Base-by-base conservation (phyloP, 2,888 invertebrate species). In the Invenusta paracnida region DNA sequence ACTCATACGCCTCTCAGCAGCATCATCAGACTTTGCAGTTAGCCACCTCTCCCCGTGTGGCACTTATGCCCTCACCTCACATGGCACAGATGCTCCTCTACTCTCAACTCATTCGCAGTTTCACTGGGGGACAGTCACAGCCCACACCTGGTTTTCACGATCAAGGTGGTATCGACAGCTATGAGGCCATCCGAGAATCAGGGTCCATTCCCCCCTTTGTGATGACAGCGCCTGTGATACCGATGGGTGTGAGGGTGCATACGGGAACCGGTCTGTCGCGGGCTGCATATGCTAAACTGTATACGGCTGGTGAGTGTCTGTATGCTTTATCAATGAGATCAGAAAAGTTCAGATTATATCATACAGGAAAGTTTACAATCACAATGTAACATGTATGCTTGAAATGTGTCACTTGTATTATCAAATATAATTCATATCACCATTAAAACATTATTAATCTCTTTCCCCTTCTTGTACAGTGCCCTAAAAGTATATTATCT, bases 271-370 rank as follows among this genome's bases (percentile, higher is more conserved):
- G 90, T 1, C 87, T 92, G 81, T 91, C 91, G 0, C 88, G 91
- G 67, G 90, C 91, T 67, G 90, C 91, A 1, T 91, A 91, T 88
- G 91, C 91, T 67, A 88, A 90, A 31, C 89, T 92, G 25, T 89
- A 90, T 87, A 88, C 90, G 2, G 90, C 91, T 13, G 91, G 91
- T 0, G 13, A 83, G 84, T n/a, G 29, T 17, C 11, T n/a, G n/a
- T n/a, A n/a, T n/a, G n/a, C n/a, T n/a, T n/a, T n/a, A n/a, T n/a
- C n/a, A n/a, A n/a, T n/a, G n/a, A 66, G 17, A 66, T 66, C 66
- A n/a, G n/a, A n/a, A n/a, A n/a, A n/a, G n/a, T n/a, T n/a, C n/a
- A n/a, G n/a, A n/a, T n/a, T n/a, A n/a, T n/a, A n/a, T n/a, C n/a
- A n/a, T n/a, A n/a, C n/a, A n/a, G n/a, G n/a, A n/a, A n/a, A n/a